phyloP scores from a whole-genome alignment of 2,888 invertebrate species.

The Nebria brevicollis region DNA sequence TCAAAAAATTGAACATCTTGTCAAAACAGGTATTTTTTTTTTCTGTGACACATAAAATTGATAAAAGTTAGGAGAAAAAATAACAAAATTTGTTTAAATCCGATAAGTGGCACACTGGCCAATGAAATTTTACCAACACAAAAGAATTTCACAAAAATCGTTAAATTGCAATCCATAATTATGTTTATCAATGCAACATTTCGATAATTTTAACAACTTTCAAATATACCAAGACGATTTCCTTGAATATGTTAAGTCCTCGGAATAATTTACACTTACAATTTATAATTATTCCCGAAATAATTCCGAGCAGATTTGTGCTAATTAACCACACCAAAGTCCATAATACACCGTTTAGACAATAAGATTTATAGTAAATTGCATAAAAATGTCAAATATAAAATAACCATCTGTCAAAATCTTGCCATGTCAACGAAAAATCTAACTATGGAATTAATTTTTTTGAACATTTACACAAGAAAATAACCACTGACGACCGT shows the following conservation, averaged over 20 bases:
- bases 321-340: too few species aligned
- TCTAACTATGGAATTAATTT: conserved; percentile 48
- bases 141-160: conserved; percentile 20
- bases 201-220: neutral
- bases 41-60: too few species aligned
- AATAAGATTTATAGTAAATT: conserved; percentile 5
- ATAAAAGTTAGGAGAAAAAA: too few species aligned
- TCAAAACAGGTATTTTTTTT: neutral
- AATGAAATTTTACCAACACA: conserved; percentile 2
- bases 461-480: conserved; percentile 34
- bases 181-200: neutral
- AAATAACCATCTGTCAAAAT: conserved; percentile 62
- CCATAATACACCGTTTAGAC: conserved; percentile 17
- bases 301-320: too few species aligned
- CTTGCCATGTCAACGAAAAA: conserved; percentile 52
- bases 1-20: conserved; percentile 19
- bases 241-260: neutral
- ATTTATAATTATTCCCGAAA: too few species aligned
- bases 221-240: neutral
- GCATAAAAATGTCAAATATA: conserved; percentile 57
- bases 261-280: neutral
- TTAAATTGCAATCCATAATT: conserved; percentile 2
- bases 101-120: neutral
- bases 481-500: neutral
- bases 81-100: neutral